Evolutionary conservation across 2,797 vertebrate genomes (phyloP).

Genomic region (Aotus griseimembra): DNA sequence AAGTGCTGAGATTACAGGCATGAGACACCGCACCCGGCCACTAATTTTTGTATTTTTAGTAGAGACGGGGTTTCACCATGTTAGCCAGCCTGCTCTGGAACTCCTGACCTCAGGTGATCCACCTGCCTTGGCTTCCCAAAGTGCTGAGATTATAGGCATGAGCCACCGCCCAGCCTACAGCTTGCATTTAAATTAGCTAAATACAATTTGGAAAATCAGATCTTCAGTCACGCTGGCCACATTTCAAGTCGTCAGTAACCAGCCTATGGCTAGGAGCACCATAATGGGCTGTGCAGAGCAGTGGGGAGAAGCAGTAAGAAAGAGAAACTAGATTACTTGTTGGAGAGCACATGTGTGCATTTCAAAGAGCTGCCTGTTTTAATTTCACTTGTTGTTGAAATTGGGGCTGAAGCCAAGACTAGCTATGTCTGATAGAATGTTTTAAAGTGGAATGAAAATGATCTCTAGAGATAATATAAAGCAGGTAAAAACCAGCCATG

Average conservation of each 20-base stretch:
- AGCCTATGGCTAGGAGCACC: background rate
- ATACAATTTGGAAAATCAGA: background rate
- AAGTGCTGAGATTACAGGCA: too few species aligned
- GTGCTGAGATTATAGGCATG: too few species aligned
- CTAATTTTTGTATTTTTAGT: too few species aligned
- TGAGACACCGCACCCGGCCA: too few species aligned
- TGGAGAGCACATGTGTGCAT: background rate
- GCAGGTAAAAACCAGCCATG: background rate
- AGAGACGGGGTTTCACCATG: too few species aligned
- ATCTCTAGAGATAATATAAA: background rate
- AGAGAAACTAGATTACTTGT: background rate
- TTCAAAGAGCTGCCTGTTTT: background rate
- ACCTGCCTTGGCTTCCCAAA: too few species aligned
- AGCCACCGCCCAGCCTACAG: too few species aligned
- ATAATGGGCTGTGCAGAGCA: background rate
- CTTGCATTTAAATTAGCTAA: background rate
- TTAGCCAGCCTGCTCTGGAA: too few species aligned
- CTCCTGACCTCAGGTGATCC: too few species aligned
- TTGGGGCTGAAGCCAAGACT: background rate
- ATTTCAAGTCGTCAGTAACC: background rate
- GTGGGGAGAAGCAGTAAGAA: background rate
- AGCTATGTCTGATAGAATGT: background rate
- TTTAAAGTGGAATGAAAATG: constrained; percentile 9
- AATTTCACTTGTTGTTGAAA: background rate
- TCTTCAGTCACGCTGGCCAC: background rate